Evolutionary conservation across 1,140 invertebrate genomes (phyloP), one percentile per base, ranked within the genome.

Genomic region (Drosophila setifemur): DNA sequence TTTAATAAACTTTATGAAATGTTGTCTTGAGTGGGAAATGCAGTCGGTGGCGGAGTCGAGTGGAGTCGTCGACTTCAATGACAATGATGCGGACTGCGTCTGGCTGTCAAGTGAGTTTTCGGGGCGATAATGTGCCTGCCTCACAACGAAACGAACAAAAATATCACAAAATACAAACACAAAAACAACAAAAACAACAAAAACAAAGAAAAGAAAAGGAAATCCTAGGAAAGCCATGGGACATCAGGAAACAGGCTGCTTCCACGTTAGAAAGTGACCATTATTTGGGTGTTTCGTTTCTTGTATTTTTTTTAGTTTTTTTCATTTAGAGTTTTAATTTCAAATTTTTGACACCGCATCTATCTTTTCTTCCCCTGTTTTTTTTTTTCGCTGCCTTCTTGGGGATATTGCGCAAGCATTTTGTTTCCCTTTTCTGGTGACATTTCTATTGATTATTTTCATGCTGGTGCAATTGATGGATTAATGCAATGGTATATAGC

Each of bases 1-100:
- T 85, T 85, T 85, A 85, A 85, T 85, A 85, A 85, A 85, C 79
- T 86, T 85, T 85, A 85, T 85, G 79, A 85, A 85, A 85, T 85
- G 74, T 74, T 79, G 81, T 79, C 81, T 61, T 67, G 81, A 85
- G 81, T 79, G 79, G 79, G 79, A 85, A 85, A 79, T 85, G 79
- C 79, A 86, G 74, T 74, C 47, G 48, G 31, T n/a, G n/a, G n/a
- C n/a, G n/a, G n/a, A n/a, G 49, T 23, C 53, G 71, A 72, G 57
- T 39, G 25, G 25, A 64, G 60, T 64, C 60, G 60, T 25, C 73
- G 78, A 82, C 78, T 83, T 42, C 44, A 78, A 83, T 73, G 68
- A 70, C 73, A 57, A 43, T 49, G 64, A 43, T 28, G 47, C 16
- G 53, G 25, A 39, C 8, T 16, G 23, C 8, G 43, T 16, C 31